phyloP scores from a whole-genome alignment of 1,140 invertebrate genomes.

The Bombus polaris region DNA sequence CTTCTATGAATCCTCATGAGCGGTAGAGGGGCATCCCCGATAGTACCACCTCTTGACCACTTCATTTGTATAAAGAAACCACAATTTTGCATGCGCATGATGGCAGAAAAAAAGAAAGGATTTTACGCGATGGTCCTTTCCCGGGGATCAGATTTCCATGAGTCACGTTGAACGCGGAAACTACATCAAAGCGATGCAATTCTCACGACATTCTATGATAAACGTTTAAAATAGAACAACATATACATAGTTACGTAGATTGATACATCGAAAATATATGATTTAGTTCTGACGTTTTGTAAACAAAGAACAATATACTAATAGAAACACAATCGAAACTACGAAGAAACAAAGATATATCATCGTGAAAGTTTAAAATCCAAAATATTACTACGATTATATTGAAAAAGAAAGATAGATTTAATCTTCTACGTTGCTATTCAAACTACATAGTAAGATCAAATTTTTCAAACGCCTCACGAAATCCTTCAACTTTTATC shows the following conservation, averaged over 20 bases:
- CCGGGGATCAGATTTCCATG: neutral
- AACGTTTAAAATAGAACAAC: neutral
- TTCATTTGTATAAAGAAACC: neutral
- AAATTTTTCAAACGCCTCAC: neutral
- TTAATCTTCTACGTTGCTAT: too few species aligned
- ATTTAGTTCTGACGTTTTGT: too few species aligned
- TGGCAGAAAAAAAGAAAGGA: neutral
- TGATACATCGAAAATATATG: too few species aligned
- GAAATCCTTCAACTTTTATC: neutral
- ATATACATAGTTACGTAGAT: neutral
- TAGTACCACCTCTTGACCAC: neutral
- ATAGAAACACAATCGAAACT: too few species aligned
- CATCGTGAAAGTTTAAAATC: too few species aligned
- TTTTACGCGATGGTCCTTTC: neutral
- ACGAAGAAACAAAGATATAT: too few species aligned
- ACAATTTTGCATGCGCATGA: too few species aligned
- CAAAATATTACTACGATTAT: too few species aligned
- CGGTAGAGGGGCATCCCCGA: slow-evolving; percentile 31
- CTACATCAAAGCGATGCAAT: neutral
- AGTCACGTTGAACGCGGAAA: neutral
- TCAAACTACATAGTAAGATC: neutral
- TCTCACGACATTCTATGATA: neutral
- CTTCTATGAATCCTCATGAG: too few species aligned
- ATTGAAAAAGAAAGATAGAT: too few species aligned
- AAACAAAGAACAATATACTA: too few species aligned